phyloP scores from a whole-genome alignment of 35 echinoderm and acorn worm species.

The Eucidaris tribuloides region DNA sequence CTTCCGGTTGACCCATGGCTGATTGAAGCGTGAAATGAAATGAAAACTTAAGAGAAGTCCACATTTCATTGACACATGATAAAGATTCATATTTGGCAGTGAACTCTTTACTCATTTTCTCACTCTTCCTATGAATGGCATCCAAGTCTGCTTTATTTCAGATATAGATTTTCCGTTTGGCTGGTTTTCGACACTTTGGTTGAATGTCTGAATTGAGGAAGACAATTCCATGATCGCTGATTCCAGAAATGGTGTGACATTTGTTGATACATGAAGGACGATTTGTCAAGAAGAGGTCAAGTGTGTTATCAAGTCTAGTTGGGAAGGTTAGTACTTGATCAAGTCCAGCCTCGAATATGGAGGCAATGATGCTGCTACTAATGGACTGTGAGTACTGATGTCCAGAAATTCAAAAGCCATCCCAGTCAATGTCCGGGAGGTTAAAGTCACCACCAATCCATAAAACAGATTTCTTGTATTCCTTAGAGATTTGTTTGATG shows the following conservation, averaged over 20 bases:
- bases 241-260: conserved; percentile 9
- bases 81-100: neutral
- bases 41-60: neutral
- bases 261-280: conserved; percentile 52
- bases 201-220: conserved; percentile 11
- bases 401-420: neutral
- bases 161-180: conserved; percentile 18
- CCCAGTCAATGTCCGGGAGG: conserved; percentile 57
- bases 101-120: too few relatives aligned
- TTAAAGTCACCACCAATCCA: conserved; percentile 61
- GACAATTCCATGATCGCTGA: conserved; percentile 40
- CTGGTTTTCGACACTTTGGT: conserved; percentile 28
- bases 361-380: conserved; percentile 18
- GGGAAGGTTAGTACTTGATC: conserved; percentile 55
- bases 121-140: too few relatives aligned
- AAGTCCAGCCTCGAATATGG: conserved; percentile 36
- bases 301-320: conserved; percentile 40
- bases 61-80: neutral
- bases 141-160: neutral
- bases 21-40: neutral
- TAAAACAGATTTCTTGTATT: conserved; percentile 37
- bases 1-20: conserved; percentile 15
- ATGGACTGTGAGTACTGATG: conserved; percentile 35
- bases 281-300: conserved; percentile 47
- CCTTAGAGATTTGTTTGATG: neutral